phyloP scores from a whole-genome alignment of 2,797 vertebrate species.

The Sarcoramphus papa region DNA sequence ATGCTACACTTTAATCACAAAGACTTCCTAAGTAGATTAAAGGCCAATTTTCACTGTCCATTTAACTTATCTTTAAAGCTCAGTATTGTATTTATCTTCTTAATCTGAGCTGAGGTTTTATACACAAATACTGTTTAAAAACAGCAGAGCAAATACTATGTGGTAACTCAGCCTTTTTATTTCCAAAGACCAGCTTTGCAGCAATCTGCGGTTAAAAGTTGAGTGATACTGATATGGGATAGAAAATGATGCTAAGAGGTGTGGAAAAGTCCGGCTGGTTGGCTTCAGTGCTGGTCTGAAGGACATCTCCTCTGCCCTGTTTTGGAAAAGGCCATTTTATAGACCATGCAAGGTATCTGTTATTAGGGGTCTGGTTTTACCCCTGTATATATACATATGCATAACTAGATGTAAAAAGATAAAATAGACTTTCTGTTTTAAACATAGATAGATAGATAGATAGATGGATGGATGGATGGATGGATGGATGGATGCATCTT shows the following conservation, averaged over 20 bases:
- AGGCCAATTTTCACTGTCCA: slow-evolving; percentile 1
- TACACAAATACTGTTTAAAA: neutral
- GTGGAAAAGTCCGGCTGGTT: neutral
- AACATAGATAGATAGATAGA: neutral
- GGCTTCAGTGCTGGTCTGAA: neutral
- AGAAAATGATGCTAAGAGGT: neutral
- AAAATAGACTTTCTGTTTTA: neutral
- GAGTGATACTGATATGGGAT: neutral
- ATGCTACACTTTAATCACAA: neutral
- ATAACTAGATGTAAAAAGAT: neutral
- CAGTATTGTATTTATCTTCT: neutral
- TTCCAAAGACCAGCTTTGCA: neutral
- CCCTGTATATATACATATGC: no score
- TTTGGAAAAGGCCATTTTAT: neutral
- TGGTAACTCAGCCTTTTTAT: neutral
- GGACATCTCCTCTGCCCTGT: neutral
- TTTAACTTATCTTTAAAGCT: slow-evolving; percentile 23
- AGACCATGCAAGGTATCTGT: neutral
- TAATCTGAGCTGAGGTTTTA: slow-evolving; percentile 1
- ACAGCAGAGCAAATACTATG: neutral
- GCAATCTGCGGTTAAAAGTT: neutral
- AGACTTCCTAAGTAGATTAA: slow-evolving; percentile 28
- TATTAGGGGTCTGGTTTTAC: neutral
- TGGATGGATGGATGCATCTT: neutral
- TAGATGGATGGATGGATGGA: no score